A percentile compares a stretch with the other conserved stretches of the same genome.
Conservation (phyloP, 1,140 invertebrate species). For the Neelides sp. region DNA sequence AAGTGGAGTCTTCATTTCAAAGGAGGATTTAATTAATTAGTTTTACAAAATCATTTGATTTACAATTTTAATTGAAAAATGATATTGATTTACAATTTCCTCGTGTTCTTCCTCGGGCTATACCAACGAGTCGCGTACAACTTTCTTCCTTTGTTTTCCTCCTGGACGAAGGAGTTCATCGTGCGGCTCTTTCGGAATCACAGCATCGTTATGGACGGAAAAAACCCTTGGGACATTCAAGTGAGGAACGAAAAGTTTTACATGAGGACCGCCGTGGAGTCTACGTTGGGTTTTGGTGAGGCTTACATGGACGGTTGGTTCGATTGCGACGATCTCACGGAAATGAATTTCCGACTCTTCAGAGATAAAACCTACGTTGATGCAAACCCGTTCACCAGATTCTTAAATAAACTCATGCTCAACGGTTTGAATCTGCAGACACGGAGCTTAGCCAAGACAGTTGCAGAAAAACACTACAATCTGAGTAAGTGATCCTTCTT, state of each 20-base stretch:
- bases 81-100: no score
- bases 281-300: slow-evolving; percentile 23
- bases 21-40: no score
- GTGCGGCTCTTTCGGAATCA: no score
- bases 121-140: no score
- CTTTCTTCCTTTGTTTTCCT: no score
- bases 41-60: no score
- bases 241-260: slow-evolving; percentile 26
- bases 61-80: no score
- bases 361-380: slow-evolving; percentile 1
- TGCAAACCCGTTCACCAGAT: slow-evolving; percentile 9
- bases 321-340: slow-evolving; percentile 19
- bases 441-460: slow-evolving; percentile 8
- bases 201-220: slow-evolving; percentile 17
- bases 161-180: no score
- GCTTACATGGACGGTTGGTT: slow-evolving; percentile 28
- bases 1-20: no score
- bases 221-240: slow-evolving; percentile 18
- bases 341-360: slow-evolving; percentile 19
- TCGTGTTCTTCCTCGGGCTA: no score
- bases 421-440: slow-evolving; percentile 19
- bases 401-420: slow-evolving; percentile 12
- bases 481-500: background rate
- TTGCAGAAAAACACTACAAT: slow-evolving; percentile 20
- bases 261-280: slow-evolving; percentile 16